phyloP scores from a whole-genome alignment of 1,140 invertebrate genomes.

The Oncopodura yosiiana region DNA sequence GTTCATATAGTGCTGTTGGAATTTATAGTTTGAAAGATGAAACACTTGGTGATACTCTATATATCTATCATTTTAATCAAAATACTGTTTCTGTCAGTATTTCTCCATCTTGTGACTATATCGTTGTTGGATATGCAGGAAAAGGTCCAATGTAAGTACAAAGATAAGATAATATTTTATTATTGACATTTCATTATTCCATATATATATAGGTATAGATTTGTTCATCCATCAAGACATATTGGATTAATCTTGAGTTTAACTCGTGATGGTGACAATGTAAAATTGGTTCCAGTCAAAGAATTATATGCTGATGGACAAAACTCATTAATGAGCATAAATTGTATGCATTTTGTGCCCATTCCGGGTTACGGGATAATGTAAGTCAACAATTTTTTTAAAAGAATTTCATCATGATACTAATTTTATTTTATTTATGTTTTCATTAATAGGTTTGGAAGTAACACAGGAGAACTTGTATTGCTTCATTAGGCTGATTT shows the following conservation, averaged over 20 bases:
- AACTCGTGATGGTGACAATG: slow-evolving; percentile 19
- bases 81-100: slow-evolving; percentile 27
- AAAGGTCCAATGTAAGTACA: slow-evolving; percentile 31
- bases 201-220: too few species aligned
- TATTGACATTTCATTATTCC: too few species aligned
- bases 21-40: slow-evolving; percentile 32
- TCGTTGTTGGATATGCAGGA: slow-evolving; percentile 34
- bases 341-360: slow-evolving; percentile 30
- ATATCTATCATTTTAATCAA: slow-evolving; percentile 33
- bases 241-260: slow-evolving; percentile 33
- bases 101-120: slow-evolving; percentile 31
- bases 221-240: slow-evolving; percentile 31
- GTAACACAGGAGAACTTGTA: slow-evolving; percentile 34
- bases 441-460: slow-evolving; percentile 24
- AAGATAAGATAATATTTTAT: too few species aligned
- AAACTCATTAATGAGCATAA: slow-evolving; percentile 18
- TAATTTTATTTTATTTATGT: not conserved
- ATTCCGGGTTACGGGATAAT: slow-evolving; percentile 17
- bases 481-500: slow-evolving; percentile 20
- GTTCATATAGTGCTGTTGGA: slow-evolving; percentile 31
- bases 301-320: slow-evolving; percentile 31
- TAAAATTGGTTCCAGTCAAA: slow-evolving; percentile 31
- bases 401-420: too few species aligned
- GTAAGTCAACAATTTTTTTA: not conserved
- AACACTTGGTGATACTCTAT: slow-evolving; percentile 27